phyloP scores from a whole-genome alignment of 2,888 invertebrate genomes.

The Agapostemon virescens region DNA sequence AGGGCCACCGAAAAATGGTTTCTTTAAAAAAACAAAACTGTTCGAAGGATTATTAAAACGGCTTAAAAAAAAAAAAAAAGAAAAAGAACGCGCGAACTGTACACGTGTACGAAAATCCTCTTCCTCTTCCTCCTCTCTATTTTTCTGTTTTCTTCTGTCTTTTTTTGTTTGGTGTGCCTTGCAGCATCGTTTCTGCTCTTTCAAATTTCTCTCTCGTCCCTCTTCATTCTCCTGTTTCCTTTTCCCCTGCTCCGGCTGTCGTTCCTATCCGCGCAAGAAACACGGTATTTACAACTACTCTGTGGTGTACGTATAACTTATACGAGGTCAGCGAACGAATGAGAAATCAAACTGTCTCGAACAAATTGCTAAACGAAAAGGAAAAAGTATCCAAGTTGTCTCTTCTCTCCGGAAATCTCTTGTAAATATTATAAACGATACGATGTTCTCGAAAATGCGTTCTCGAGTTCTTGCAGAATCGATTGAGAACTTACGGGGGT shows the following conservation, averaged over 20 bases:
- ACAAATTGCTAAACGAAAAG: not conserved
- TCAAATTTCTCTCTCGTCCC: slow-evolving; percentile 23
- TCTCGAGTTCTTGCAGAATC: too few relatives aligned
- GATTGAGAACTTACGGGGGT: too few relatives aligned
- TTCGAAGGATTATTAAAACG: not conserved
- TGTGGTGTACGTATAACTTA: slow-evolving; percentile 50
- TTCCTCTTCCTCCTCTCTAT: not conserved
- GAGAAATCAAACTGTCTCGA: slow-evolving; percentile 20
- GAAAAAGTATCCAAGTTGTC: not conserved
- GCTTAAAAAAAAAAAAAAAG: slow-evolving; percentile 24
- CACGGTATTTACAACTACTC: not conserved
- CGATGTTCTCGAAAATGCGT: too few relatives aligned
- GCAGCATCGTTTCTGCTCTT: slow-evolving; percentile 27
- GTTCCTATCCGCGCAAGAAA: not conserved
- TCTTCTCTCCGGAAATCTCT: not conserved
- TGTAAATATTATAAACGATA: too few relatives aligned
- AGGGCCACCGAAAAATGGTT: too few relatives aligned
- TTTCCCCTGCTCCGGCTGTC: slow-evolving; percentile 16
- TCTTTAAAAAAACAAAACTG: not conserved
- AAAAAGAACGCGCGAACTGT: slow-evolving; percentile 57
- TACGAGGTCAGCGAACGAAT: slow-evolving; percentile 69
- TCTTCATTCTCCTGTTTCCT: slow-evolving; percentile 10
- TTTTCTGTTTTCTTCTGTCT: not conserved
- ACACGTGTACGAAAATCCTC: slow-evolving; percentile 22
- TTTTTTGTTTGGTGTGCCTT: slow-evolving; percentile 18